Conservation (phyloP, 2,797 vertebrate species). For the Neostethus bicornis region DNA sequence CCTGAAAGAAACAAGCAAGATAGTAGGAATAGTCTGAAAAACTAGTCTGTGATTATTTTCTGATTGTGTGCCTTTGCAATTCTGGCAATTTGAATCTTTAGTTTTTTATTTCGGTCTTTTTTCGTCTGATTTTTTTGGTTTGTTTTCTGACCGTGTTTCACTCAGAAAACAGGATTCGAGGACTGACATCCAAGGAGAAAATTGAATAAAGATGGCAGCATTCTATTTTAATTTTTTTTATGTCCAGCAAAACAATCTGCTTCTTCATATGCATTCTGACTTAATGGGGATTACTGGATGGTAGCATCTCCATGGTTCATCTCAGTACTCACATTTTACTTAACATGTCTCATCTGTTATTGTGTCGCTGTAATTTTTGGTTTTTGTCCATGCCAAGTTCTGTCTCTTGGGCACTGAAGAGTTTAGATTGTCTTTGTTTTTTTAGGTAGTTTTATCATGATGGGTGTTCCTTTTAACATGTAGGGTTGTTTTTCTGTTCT, state of each 20-base stretch:
- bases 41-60: conserved; percentile 45
- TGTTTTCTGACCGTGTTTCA: conserved; percentile 21
- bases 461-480: conserved; percentile 29
- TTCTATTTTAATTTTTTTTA: conserved; percentile 1
- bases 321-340: conserved; percentile 49
- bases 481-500: conserved; percentile 32
- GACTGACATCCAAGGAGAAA: too few species aligned
- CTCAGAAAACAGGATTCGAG: conserved; percentile 30
- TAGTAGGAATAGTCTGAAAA: conserved; percentile 42
- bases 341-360: conserved; percentile 48
- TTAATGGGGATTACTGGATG: conserved; percentile 35
- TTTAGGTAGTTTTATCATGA: conserved; percentile 25
- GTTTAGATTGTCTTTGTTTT: conserved; percentile 72
- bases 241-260: conserved; percentile 30
- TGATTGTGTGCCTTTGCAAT: conserved; percentile 74
- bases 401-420: conserved; percentile 69
- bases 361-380: conserved; percentile 6
- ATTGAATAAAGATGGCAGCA: conserved; percentile 3
- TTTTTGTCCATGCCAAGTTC: conserved; percentile 65
- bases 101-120: conserved; percentile 42
- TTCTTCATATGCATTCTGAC: conserved; percentile 11
- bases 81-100: conserved; percentile 51
- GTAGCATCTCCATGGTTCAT: conserved; percentile 37
- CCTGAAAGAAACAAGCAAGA: conserved; percentile 45
- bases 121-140: conserved; percentile 8